phyloP scores from a whole-genome alignment of 2,888 invertebrate species.

The Meandrusa payeni region DNA sequence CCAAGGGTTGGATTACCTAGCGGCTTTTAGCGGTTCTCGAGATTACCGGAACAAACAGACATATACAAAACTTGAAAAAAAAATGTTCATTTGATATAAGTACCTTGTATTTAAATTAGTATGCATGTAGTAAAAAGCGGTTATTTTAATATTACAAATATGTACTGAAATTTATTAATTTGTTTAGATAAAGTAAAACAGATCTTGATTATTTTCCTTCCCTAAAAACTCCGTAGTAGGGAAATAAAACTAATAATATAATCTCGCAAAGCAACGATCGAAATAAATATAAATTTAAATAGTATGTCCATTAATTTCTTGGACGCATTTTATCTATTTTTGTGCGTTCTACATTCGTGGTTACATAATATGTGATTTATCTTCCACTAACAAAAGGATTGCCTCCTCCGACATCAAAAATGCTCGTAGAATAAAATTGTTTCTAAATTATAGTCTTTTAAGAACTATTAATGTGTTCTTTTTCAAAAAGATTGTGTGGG shows the following conservation, averaged over 20 bases:
- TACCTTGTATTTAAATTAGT: no score
- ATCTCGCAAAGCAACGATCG: not conserved
- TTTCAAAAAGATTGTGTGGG: conserved; percentile 9
- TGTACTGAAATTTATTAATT: no score
- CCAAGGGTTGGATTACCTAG: no score
- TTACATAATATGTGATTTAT: conserved; percentile 12
- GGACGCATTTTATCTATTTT: conserved; percentile 20
- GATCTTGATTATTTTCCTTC: no score
- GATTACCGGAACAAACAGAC: no score
- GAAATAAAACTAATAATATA: conserved; percentile 5
- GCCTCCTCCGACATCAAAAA: not conserved
- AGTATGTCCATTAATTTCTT: conserved; percentile 13
- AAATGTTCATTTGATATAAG: no score
- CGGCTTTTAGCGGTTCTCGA: no score
- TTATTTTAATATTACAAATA: no score
- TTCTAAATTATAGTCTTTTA: conserved; percentile 4
- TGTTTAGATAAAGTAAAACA: no score
- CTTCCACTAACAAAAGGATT: not conserved
- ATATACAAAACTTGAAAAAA: no score
- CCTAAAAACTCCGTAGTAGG: no score
- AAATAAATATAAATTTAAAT: conserved; percentile 8
- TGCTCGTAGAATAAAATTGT: not conserved
- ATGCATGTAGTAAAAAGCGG: no score
- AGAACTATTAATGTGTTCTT: conserved; percentile 2
- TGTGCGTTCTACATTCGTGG: conserved; percentile 10